Evolutionary conservation across 2,797 vertebrate species (phyloP), one percentile per base, ranked within the genome.

Genomic region (Argyrosomus regius): DNA sequence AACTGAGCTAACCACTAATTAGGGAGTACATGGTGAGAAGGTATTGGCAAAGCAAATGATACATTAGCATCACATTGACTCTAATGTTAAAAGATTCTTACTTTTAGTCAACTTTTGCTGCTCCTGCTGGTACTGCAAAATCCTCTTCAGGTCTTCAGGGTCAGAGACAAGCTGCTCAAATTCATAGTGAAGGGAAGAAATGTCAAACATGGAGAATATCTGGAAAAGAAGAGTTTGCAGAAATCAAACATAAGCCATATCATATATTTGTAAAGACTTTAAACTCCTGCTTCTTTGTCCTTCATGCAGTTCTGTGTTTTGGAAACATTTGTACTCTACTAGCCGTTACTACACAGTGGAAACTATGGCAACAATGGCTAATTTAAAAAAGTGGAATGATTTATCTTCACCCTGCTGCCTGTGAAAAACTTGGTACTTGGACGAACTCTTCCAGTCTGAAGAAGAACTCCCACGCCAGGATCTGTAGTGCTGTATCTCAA

Each of bases 401-500:
- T 53, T 46, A 13, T 60, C 26, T 35, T 53, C 28, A 63, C 16
- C 17, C 18, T 46, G 18, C 26, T 39, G 35, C 35, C 22, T 72
- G 53, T 72, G 67, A 78, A 78, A 78, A 65, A 65, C 60, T 72
- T 20, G 67, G 53, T 18, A 78, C 67, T 10, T 53, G 68, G 24
- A 65, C 35, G 11, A 4, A 68, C 49, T 83, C 72, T 9, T 83
- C 71, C 65, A 7, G 54, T 13, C 0, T 24, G 45, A 8, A 56
- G 46, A 75, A 75, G 31, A 83, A 78, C 3, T 83, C 66, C 0
- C 72, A 83, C 54, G 61, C 41, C 41, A 76, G 56, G 41, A 76
- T 76, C 67, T 81, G 79, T 56, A 76, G n/a, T 2, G 48, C 39
- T 45, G 79, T 81, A 45, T 78, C 46, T 53, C 54, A 53, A 53